These are phyloP conservation scores for Neopelma chrysocephalum DNA, from an alignment of 2,797 vertebrate genomes.

Conservation along the genomic window DNA sequence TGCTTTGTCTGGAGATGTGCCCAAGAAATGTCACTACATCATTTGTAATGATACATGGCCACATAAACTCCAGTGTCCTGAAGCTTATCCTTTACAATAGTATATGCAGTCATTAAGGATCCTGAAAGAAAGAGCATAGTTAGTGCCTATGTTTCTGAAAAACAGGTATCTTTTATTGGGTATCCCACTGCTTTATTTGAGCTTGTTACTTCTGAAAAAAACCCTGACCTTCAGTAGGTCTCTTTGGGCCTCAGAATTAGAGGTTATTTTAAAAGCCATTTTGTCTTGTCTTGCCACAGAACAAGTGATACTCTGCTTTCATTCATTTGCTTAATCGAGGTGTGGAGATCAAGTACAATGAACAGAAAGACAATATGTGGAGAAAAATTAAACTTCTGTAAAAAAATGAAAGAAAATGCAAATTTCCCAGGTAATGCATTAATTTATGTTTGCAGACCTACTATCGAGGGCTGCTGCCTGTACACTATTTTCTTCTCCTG, in stretches of 20 bases:
- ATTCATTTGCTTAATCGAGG: rapidly evolving
- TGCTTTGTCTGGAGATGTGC: neutral
- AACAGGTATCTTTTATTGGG: neutral
- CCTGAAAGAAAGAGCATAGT: neutral
- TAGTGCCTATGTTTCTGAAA: neutral
- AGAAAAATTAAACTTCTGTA: neutral
- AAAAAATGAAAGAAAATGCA: neutral
- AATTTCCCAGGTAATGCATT: neutral
- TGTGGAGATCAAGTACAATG: neutral
- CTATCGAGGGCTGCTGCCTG: neutral
- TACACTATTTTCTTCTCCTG: neutral
- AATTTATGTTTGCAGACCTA: neutral
- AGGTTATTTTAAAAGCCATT: neutral
- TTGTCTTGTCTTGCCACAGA: neutral
- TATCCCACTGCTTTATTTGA: neutral
- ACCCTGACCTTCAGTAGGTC: neutral
- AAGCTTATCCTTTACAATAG: neutral
- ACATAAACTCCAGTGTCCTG: neutral
- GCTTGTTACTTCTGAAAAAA: neutral
- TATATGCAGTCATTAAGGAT: neutral
- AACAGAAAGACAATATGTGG: neutral
- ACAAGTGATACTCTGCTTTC: neutral
- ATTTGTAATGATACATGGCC: neutral
- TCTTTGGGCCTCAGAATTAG: neutral
- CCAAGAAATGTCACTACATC: neutral